phyloP scores from a whole-genome alignment of 2,797 vertebrate genomes.

The Balearica regulorum region DNA sequence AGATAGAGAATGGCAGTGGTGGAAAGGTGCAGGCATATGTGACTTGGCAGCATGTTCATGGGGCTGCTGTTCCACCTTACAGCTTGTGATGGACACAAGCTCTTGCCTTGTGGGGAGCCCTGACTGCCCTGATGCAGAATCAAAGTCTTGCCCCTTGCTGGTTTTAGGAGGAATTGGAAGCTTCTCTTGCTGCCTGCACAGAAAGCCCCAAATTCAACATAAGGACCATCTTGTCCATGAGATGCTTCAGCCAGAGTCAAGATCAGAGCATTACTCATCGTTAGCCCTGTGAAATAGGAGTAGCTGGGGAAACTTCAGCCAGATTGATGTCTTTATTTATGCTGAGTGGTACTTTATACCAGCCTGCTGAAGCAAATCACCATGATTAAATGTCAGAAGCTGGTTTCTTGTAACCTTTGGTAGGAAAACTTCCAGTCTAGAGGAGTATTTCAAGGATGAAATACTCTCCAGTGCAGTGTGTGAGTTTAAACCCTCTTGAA shows the following conservation, averaged over 20 bases:
- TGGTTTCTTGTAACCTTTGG: constrained; percentile 1
- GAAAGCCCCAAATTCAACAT: background rate
- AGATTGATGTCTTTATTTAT: constrained; percentile 21
- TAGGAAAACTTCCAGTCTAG: background rate
- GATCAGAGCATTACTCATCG: background rate
- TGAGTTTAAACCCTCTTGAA: constrained; percentile 8
- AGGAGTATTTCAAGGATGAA: background rate
- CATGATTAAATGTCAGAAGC: constrained; percentile 16
- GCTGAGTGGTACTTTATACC: background rate
- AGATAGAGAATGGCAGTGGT: background rate
- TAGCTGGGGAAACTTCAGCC: background rate
- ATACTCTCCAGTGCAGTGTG: background rate
- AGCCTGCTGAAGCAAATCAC: background rate
- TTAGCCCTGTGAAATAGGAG: background rate
- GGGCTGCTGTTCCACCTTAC: background rate
- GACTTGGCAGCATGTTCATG: background rate
- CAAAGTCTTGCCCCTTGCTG: background rate
- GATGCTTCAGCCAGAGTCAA: background rate
- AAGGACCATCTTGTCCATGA: background rate
- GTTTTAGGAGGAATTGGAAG: background rate
- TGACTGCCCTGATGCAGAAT: background rate
- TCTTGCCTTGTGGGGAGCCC: background rate
- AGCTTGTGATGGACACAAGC: background rate
- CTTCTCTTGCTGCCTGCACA: background rate
- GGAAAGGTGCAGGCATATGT: background rate